A percentile compares a stretch with the other conserved stretches of the same genome.
Evolutionary conservation across 2,888 invertebrate genomes (phyloP).

Genomic region (Argyresthia albistria): DNA sequence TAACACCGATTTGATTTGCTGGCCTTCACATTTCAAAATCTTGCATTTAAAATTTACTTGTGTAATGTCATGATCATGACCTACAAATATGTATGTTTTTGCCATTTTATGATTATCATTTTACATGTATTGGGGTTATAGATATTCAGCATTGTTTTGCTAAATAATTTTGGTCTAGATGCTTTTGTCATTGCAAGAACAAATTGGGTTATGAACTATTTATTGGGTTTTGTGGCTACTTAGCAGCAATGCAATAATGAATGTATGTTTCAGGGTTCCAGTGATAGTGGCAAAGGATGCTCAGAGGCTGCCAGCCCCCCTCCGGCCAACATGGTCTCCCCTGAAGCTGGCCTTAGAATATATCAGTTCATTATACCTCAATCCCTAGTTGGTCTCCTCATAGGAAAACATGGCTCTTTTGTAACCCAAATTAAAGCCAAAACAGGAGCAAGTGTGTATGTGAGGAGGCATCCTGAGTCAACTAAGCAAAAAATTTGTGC

Average conservation of each 20-base stretch:
- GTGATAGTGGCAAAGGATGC: slow-evolving; percentile 88
- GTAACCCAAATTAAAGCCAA: slow-evolving; percentile 85
- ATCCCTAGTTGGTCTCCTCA: slow-evolving; percentile 86
- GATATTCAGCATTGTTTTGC: too few species aligned
- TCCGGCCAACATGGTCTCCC: slow-evolving; percentile 66
- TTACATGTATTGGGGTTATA: too few species aligned
- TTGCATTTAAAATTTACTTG: neutral
- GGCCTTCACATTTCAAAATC: slow-evolving; percentile 2
- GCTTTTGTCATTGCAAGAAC: too few species aligned
- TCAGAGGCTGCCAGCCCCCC: slow-evolving; percentile 82
- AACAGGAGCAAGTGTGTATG: slow-evolving; percentile 83
- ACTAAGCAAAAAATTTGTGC: slow-evolving; percentile 86
- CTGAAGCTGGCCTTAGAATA: slow-evolving; percentile 58
- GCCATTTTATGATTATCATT: too few species aligned
- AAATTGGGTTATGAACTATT: too few species aligned
- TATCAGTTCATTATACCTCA: slow-evolving; percentile 85
- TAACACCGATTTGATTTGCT: neutral
- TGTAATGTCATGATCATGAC: neutral
- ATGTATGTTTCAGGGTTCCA: slow-evolving; percentile 75
- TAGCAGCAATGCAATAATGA: too few species aligned
- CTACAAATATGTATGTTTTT: neutral
- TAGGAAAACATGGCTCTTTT: slow-evolving; percentile 87
- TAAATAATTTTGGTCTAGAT: too few species aligned
- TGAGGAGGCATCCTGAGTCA: slow-evolving; percentile 84
- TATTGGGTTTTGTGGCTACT: too few species aligned